Base-by-base conservation (phyloP, 2,888 invertebrate species). In the Cabera pusaria region DNA sequence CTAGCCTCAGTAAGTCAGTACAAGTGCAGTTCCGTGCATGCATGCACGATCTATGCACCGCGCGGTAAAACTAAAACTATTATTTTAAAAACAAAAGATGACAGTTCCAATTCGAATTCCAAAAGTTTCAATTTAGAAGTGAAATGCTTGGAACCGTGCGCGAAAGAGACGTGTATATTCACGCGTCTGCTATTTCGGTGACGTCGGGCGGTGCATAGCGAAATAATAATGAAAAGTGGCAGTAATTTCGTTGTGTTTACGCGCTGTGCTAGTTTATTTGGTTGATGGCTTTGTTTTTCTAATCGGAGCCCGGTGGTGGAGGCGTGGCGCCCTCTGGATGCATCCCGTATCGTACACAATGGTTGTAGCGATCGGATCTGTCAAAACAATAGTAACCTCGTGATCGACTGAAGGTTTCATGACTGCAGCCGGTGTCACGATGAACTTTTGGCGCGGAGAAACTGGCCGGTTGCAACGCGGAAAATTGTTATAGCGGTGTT, bases 241-340 rank as follows among this genome's bases (percentile, higher is more conserved):
- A 85, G 86, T 87, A 83, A 86, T 79, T 86, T 86, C 76, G 83
- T 78, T 75, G 87, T 86, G 86, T 87, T 88, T 87, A 87, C 85
- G 83, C 85, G 86, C 74, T 84, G 82, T 79, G 83, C 83, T 84
- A 80, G 86, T 82, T 83, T 79, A 74, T 81, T 81, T 74, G 57
- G 87, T 81, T 76, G 68, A 64, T 68, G 63, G 68, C 59, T 52
- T 61, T 62, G 57, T 61, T 61, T 70, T 61, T 58, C 54, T 59
- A 61, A 64, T 61, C 57, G 53, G 44, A 28, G 38, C 33, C 34
- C 26, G 11, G 33, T 24, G 8, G 43, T 29, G 37, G 51, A 59
- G 41, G 38, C 18, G 73, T 74, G 74, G 82, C 82, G 84, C 84
- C 83, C 71, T 76, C 84, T 80, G 53, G 49, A 52, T 29, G 52